Percentiles rank a stretch among this genome's conserved stretches.
Conservation (phyloP, 2,113 vertebrate genomes). For the Lycocorax pyrrhopterus region DNA sequence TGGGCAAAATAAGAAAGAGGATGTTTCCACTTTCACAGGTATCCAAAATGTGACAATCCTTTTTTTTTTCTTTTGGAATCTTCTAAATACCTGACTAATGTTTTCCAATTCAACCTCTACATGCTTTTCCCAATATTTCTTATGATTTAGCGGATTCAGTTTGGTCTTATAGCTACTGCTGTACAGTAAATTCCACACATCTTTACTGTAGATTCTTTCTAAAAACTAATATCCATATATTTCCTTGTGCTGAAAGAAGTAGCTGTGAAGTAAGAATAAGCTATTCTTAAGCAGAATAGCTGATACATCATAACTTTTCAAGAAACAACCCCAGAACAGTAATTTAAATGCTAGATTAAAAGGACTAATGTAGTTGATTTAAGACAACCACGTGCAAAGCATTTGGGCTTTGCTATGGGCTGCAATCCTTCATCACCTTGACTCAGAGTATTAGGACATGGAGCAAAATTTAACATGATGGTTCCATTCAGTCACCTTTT, state of each 20-base stretch:
- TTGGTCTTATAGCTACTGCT: background rate
- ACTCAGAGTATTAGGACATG: background rate
- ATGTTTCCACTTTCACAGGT: background rate
- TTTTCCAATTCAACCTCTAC: background rate
- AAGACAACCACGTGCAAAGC: background rate
- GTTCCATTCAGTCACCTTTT: background rate
- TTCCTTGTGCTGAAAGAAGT: background rate
- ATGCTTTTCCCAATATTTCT: background rate
- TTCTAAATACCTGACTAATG: background rate
- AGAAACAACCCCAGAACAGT: background rate
- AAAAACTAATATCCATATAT: background rate
- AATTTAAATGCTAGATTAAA: background rate
- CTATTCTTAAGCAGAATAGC: background rate
- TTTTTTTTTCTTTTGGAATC: background rate
- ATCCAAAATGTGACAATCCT: background rate
- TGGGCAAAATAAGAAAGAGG: background rate
- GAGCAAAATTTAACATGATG: background rate
- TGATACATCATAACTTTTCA: background rate
- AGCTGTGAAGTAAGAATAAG: background rate
- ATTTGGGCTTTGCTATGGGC: background rate
- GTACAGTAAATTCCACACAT: background rate
- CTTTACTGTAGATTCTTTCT: background rate
- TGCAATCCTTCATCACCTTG: background rate
- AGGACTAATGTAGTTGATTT: background rate
- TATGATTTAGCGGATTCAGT: background rate